Percentiles rank a stretch among this genome's conserved stretches.
Evolutionary conservation across 1,140 invertebrate species (phyloP).

Genomic region (Hycleus phaleratus): DNA sequence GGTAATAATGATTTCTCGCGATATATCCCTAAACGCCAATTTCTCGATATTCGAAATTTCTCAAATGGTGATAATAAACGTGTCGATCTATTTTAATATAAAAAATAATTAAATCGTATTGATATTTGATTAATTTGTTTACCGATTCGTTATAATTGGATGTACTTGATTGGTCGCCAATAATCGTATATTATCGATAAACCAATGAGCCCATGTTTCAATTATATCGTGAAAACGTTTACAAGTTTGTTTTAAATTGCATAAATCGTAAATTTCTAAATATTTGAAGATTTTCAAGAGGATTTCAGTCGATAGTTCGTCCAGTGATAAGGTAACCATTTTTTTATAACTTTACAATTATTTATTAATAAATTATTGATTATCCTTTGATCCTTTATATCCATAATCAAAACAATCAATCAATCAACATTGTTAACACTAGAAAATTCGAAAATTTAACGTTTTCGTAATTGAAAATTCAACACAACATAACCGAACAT

Average conservation of each 20-base stretch:
- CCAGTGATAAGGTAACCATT: not conserved
- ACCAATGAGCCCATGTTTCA: slow-evolving; percentile 17
- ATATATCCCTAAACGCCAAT: slow-evolving; percentile 30
- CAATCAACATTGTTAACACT: not conserved
- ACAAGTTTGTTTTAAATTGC: slow-evolving; percentile 25
- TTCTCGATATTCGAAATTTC: slow-evolving; percentile 26
- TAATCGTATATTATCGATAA: slow-evolving; percentile 15
- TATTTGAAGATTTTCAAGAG: slow-evolving; percentile 31
- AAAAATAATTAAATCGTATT: not conserved
- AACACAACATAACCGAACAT: not conserved
- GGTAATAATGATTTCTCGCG: slow-evolving; percentile 20
- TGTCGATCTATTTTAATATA: slow-evolving; percentile 19
- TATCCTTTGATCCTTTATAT: not conserved
- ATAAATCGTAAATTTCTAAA: slow-evolving; percentile 26
- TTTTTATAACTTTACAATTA: not conserved
- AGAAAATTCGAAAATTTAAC: not conserved
- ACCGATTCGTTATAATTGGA: slow-evolving; percentile 23
- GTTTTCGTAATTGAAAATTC: not conserved
- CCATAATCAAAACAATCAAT: not conserved
- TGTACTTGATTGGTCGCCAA: slow-evolving; percentile 30
- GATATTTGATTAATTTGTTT: not conserved
- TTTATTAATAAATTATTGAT: not conserved
- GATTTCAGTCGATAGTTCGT: slow-evolving; percentile 23
- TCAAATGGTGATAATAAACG: slow-evolving; percentile 19
- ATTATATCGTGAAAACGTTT: slow-evolving; percentile 26